Evolutionary conservation across 2,797 vertebrate genomes (phyloP).

Genomic region (Syngnathus acus): DNA sequence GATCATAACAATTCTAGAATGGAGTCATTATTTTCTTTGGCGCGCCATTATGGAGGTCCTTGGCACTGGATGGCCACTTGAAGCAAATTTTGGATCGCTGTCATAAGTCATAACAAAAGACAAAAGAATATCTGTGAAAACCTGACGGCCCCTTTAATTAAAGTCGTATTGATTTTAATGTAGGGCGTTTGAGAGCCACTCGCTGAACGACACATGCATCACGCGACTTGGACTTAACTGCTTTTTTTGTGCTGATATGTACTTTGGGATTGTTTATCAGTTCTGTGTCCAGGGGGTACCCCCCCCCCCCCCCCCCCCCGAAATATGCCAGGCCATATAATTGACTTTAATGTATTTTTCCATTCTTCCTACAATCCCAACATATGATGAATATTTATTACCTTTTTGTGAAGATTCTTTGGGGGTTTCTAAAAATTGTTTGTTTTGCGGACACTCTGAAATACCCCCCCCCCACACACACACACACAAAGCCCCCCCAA

Average conservation of each 20-base stretch:
- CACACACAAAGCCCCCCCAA: too few species aligned
- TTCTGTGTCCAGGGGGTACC: background rate
- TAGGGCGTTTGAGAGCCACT: background rate
- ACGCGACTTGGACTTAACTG: background rate
- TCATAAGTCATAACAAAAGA: conserved; percentile 36
- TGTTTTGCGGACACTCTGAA: too few species aligned
- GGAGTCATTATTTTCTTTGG: conserved; percentile 54
- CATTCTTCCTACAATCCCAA: too few species aligned
- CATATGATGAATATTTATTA: too few species aligned
- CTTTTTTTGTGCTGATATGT: background rate
- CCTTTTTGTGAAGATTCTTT: too few species aligned
- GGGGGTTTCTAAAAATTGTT: too few species aligned
- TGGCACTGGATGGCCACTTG: conserved; percentile 4
- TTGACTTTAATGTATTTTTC: too few species aligned
- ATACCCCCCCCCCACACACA: too few species aligned
- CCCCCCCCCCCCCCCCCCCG: too few species aligned
- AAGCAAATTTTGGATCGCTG: conserved; percentile 16
- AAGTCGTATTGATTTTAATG: conserved; percentile 24
- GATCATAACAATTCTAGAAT: conserved; percentile 61
- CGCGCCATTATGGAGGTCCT: conserved; percentile 35
- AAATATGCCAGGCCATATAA: too few species aligned
- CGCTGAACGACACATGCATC: background rate
- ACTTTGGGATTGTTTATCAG: background rate
- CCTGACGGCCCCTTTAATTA: conserved; percentile 20
- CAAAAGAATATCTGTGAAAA: conserved; percentile 8